A percentile compares a stretch with the other conserved stretches of the same genome.
These are phyloP conservation scores for Drosophila siamana DNA, from an alignment of 2,888 invertebrate genomes.

Conservation along the genomic window DNA sequence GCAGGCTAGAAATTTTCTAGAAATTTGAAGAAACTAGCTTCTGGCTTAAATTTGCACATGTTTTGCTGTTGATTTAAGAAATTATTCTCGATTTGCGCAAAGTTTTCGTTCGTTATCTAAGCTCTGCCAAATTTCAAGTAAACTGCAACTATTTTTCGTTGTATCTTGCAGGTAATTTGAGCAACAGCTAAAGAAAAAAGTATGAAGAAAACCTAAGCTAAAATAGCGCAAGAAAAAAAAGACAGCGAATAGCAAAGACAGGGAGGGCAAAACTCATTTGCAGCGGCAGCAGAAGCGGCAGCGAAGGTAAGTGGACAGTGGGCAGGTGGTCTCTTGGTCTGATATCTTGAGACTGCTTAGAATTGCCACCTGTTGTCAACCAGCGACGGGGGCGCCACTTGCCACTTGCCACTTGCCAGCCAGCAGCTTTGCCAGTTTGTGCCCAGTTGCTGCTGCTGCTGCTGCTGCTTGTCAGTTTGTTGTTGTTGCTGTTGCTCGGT, in stretches of 20 bases:
- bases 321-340: slow-evolving; percentile 43
- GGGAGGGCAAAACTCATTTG: slow-evolving; percentile 35
- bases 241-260: neutral
- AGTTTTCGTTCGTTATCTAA: neutral
- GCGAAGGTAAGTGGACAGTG: slow-evolving; percentile 54
- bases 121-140: neutral
- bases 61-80: too few relatives aligned
- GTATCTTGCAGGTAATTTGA: slow-evolving; percentile 52
- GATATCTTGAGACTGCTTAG: slow-evolving; percentile 39
- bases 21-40: too few relatives aligned
- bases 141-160: slow-evolving; percentile 24
- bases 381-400: slow-evolving; percentile 36
- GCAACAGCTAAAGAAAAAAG: slow-evolving; percentile 12
- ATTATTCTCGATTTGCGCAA: too few relatives aligned
- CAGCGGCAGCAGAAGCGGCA: slow-evolving; percentile 15
- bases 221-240: slow-evolving; percentile 7
- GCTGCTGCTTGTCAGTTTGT: too few relatives aligned
- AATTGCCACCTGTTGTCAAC: slow-evolving; percentile 70
- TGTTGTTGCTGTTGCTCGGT: neutral
- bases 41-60: too few relatives aligned
- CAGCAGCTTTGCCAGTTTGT: too few relatives aligned
- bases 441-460: too few relatives aligned
- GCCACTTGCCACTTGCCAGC: slow-evolving; percentile 28
- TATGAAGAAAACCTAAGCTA: slow-evolving; percentile 5
- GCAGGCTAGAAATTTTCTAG: too few relatives aligned